Conservation (phyloP, 2,797 vertebrate species). For the Monodelphis domestica region DNA sequence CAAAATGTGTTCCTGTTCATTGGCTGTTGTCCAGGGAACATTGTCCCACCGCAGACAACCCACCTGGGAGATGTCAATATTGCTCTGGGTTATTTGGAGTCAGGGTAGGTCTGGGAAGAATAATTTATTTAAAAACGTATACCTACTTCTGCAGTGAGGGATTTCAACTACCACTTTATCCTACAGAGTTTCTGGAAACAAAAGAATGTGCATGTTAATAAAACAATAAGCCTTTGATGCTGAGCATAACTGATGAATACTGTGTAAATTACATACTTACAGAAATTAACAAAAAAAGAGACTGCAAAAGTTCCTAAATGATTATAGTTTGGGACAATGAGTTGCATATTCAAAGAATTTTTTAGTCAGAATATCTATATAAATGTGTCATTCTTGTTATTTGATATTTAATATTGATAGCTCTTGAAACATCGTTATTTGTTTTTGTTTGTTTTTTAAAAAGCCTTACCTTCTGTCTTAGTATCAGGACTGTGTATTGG, state of each 20-base stretch:
- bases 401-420: background rate
- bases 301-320: background rate
- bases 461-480: too few relatives aligned
- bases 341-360: background rate
- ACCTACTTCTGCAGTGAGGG: background rate
- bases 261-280: background rate
- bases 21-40: background rate
- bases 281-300: background rate
- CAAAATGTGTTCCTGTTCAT: background rate
- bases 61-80: background rate
- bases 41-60: background rate
- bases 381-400: background rate
- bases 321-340: background rate
- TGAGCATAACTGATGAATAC: background rate
- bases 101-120: background rate
- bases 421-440: background rate
- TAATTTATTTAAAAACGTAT: background rate
- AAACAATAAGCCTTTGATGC: background rate
- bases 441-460: too few relatives aligned
- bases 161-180: background rate
- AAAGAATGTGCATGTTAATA: background rate
- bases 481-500: too few relatives aligned
- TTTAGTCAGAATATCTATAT: background rate
- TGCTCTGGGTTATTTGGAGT: background rate
- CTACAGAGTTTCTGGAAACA: background rate